phyloP scores from a whole-genome alignment of 2,888 invertebrate species.

The Trichopoda pennipes region DNA sequence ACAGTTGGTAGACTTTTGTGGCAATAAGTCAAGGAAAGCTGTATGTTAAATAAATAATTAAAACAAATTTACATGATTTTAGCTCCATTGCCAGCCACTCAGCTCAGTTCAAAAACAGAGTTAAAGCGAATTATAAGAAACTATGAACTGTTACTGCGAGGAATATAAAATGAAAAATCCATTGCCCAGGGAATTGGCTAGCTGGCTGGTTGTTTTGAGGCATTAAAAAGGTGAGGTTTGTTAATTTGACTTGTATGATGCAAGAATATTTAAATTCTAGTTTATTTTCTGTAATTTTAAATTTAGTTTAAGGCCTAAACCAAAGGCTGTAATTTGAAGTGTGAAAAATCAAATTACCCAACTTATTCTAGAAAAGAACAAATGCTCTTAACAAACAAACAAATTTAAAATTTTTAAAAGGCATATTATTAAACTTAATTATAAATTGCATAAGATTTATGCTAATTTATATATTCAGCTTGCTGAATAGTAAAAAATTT shows the following conservation, averaged over 20 bases:
- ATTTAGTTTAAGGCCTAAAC: constrained; percentile 47
- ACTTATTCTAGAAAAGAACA: background rate
- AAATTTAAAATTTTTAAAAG: background rate
- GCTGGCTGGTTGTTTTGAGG: background rate
- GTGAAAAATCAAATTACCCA: constrained; percentile 13
- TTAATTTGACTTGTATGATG: constrained; percentile 41
- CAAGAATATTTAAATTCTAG: constrained; percentile 28
- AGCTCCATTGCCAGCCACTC: constrained; percentile 1
- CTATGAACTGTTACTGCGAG: no score
- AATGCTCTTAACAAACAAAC: background rate
- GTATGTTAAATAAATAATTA: constrained; percentile 63
- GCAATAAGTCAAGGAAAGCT: constrained; percentile 49
- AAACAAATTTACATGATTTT: constrained; percentile 64
- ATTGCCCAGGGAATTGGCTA: constrained; percentile 16
- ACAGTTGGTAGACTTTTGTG: constrained; percentile 14
- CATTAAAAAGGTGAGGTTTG: constrained; percentile 43
- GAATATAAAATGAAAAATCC: no score
- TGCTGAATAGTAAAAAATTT: background rate
- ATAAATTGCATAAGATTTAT: background rate
- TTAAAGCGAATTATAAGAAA: constrained; percentile 1
- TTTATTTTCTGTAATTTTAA: background rate
- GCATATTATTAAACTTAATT: background rate
- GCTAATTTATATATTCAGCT: background rate
- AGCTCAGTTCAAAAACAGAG: background rate
- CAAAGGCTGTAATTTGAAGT: constrained; percentile 33